A percentile compares a stretch with the other conserved stretches of the same genome.
Evolutionary conservation across 2,888 invertebrate genomes (phyloP).

Genomic region (Deilephila elpenor): DNA sequence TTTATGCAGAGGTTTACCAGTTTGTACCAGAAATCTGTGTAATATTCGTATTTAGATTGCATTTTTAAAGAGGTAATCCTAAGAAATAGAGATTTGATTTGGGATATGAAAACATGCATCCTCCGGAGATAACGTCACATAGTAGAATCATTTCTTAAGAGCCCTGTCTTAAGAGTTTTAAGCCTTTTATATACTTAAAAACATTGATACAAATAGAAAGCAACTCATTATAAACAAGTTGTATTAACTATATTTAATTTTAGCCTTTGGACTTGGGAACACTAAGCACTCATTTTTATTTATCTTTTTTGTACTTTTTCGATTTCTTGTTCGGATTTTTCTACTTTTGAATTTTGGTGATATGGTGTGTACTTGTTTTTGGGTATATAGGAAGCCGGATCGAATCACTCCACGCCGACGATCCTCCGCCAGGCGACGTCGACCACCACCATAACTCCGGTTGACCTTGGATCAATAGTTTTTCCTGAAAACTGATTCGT

Average conservation of each 20-base stretch:
- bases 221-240: too few relatives aligned
- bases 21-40: too few relatives aligned
- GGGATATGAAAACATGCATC: too few relatives aligned
- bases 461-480: slow-evolving; percentile 42
- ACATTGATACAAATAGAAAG: too few relatives aligned
- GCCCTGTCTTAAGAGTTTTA: too few relatives aligned
- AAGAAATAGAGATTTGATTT: too few relatives aligned
- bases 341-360: background rate
- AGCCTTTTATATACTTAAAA: too few relatives aligned
- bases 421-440: background rate
- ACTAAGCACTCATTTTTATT: background rate
- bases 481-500: slow-evolving; percentile 63
- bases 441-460: slow-evolving; percentile 1
- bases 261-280: too few relatives aligned
- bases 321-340: background rate
- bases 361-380: slow-evolving; percentile 38
- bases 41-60: background rate
- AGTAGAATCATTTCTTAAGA: too few relatives aligned
- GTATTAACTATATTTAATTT: too few relatives aligned
- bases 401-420: slow-evolving; percentile 1
- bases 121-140: too few relatives aligned
- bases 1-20: background rate
- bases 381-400: slow-evolving; percentile 56
- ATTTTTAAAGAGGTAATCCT: too few relatives aligned
- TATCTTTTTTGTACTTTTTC: background rate